These are phyloP conservation scores for Lycophotia porphyrea DNA, from an alignment of 2,888 invertebrate species.

Conservation along the genomic window DNA sequence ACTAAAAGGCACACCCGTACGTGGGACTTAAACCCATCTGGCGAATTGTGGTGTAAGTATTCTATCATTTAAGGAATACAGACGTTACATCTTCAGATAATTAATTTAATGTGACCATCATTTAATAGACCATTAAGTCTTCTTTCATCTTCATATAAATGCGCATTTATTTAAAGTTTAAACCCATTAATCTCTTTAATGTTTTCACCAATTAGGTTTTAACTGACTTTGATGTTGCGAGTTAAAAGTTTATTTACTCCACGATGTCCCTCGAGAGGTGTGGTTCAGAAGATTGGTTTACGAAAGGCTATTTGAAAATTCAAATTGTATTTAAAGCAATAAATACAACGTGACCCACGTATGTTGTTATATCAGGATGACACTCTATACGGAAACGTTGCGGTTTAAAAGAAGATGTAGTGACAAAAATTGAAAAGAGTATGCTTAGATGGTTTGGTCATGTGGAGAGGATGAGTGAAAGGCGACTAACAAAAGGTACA, in stretches of 20 bases:
- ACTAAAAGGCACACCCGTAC: neutral
- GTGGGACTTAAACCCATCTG: neutral
- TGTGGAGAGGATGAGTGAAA: no score
- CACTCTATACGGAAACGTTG: no score
- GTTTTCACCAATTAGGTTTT: conserved; percentile 28
- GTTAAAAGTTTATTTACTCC: conserved; percentile 22
- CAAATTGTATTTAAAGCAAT: neutral
- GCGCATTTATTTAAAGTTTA: conserved; percentile 7
- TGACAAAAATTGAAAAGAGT: no score
- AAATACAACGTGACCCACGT: neutral
- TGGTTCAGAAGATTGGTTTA: neutral
- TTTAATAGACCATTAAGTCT: conserved; percentile 30
- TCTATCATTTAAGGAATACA: neutral
- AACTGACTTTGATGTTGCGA: conserved; percentile 36
- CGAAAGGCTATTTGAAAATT: neutral
- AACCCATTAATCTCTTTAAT: conserved; percentile 32
- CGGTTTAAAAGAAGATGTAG: no score
- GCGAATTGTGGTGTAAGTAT: neutral
- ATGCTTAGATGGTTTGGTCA: no score
- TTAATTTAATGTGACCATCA: conserved; percentile 24
- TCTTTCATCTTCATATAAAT: conserved; percentile 40
- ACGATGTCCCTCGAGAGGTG: neutral
- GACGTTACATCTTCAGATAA: neutral
- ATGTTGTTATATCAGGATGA: no score
- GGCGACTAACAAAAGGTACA: no score